Evolutionary conservation across 2,888 invertebrate genomes (phyloP), one percentile per base, ranked within the genome.

Genomic region (Oasisia sp.): DNA sequence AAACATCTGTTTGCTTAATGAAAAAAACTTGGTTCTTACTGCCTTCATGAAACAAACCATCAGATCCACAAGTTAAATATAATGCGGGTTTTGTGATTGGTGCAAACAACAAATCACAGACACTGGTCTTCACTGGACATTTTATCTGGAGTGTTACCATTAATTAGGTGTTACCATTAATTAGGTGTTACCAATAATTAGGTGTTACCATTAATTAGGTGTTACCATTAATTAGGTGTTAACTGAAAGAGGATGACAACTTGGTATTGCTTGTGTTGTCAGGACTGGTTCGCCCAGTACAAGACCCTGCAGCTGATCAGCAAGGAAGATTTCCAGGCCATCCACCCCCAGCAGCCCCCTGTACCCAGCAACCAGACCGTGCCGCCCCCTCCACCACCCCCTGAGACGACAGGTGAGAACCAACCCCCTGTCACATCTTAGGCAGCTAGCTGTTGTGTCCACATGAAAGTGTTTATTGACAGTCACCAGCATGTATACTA

Each of bases 271-370:
- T 32, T 44, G 38, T 90, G 90, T 50, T 45, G 27, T n/a, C 89
- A 92, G 92, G 90, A 92, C 38, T 89, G 91, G 50, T 93, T 93
- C 58, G 45, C 93, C 32, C 92, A 93, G 56, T 94, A 92, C 93
- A 93, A 98, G 96, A 98, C 98, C 0, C 98, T 99, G 90, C 98
- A 98, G 94, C 97, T 99, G 93, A 98, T 99, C 95, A 97, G 98
- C 93, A 98, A 98, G 96, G 98, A 98, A 95, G 98, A 97, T 96
- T 99, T 98, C 97, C 98, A 98, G 94, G 27, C 74, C 3, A 58
- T 93, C 9, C 58, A 94, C 11, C 98, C 97, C 93, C 97, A 97
- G 89, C 97, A 97, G 9, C 93, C 92, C 11, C 93, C 93, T n/a
- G 91, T 93, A 32, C 74, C 89, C 50, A 93, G 94, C 5, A 93